Percentiles rank a stretch among this genome's conserved stretches.
Evolutionary conservation across 2,888 invertebrate species (phyloP).

Genomic region (Volucella bombylans): DNA sequence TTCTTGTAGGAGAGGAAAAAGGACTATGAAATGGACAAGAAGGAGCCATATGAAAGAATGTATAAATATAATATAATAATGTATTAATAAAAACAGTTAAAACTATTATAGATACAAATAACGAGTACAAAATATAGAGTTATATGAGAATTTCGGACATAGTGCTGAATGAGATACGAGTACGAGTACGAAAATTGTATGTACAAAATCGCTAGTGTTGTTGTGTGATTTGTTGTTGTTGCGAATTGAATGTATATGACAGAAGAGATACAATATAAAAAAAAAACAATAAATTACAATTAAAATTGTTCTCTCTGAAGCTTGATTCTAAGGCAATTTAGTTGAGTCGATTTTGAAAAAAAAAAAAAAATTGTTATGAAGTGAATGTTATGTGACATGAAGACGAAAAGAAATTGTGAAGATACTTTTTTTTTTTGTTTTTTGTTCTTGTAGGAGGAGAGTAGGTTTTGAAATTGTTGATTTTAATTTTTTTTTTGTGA

Average conservation of each 20-base stretch:
- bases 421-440: slow-evolving; percentile 23
- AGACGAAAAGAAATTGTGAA: slow-evolving; percentile 57
- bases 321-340: slow-evolving; percentile 32
- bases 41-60: slow-evolving; percentile 6
- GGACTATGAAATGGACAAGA: slow-evolving; percentile 11
- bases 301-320: slow-evolving; percentile 1
- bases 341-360: slow-evolving; percentile 21
- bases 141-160: slow-evolving; percentile 27
- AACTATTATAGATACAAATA: slow-evolving; percentile 9
- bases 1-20: not conserved
- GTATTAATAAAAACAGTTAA: not conserved
- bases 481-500: not conserved
- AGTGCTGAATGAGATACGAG: slow-evolving; percentile 36
- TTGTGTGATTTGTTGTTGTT: slow-evolving; percentile 42
- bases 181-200: slow-evolving; percentile 14
- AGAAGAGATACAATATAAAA: not conserved
- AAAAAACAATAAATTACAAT: not conserved
- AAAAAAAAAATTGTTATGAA: not conserved
- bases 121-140: slow-evolving; percentile 1
- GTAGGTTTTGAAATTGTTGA: slow-evolving; percentile 33
- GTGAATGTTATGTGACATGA: slow-evolving; percentile 63
- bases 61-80: not conserved
- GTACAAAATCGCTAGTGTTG: slow-evolving; percentile 56
- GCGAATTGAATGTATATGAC: slow-evolving; percentile 6
- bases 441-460: slow-evolving; percentile 17